These are phyloP conservation scores for Thaumetopoea pityocampa DNA, from an alignment of 1,140 invertebrate species.

Conservation along the genomic window DNA sequence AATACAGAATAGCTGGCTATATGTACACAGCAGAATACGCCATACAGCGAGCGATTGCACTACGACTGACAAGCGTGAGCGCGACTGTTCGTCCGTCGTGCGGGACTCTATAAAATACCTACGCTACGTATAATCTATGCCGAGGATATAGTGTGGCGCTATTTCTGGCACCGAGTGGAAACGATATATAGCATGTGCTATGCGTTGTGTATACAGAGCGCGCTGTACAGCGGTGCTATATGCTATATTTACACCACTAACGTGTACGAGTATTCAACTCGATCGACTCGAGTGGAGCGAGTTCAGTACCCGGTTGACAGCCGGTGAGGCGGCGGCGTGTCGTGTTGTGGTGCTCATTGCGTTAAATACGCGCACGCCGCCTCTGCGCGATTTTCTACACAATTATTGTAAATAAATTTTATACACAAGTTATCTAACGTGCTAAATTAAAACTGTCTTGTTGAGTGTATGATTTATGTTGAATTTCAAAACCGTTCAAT, in stretches of 20 bases:
- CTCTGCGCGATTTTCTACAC: slow-evolving; percentile 65
- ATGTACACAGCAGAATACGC: too few species aligned
- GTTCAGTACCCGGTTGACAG: slow-evolving; percentile 72
- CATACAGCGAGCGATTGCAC: too few species aligned
- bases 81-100: too few species aligned
- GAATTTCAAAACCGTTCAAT: slow-evolving; percentile 10
- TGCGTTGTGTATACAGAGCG: too few species aligned
- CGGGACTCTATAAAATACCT: too few species aligned
- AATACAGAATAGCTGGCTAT: too few species aligned
- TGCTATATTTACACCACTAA: slow-evolving; percentile 18
- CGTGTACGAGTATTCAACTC: slow-evolving; percentile 39
- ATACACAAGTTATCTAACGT: slow-evolving; percentile 41
- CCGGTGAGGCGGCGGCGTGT: slow-evolving; percentile 68
- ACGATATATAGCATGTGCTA: too few species aligned
- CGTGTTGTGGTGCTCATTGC: slow-evolving; percentile 40
- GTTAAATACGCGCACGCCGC: slow-evolving; percentile 60
- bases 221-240: slow-evolving; percentile 17
- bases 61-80: too few species aligned
- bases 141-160: too few species aligned
- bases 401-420: slow-evolving; percentile 68
- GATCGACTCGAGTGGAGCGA: slow-evolving; percentile 29
- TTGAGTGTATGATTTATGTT: slow-evolving; percentile 16
- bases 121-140: too few species aligned
- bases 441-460: slow-evolving; percentile 15
- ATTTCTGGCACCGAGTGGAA: too few species aligned